Evolutionary conservation across 2,113 vertebrate genomes (phyloP), one percentile per base, ranked within the genome.

Genomic region (Anguilla japonica): DNA sequence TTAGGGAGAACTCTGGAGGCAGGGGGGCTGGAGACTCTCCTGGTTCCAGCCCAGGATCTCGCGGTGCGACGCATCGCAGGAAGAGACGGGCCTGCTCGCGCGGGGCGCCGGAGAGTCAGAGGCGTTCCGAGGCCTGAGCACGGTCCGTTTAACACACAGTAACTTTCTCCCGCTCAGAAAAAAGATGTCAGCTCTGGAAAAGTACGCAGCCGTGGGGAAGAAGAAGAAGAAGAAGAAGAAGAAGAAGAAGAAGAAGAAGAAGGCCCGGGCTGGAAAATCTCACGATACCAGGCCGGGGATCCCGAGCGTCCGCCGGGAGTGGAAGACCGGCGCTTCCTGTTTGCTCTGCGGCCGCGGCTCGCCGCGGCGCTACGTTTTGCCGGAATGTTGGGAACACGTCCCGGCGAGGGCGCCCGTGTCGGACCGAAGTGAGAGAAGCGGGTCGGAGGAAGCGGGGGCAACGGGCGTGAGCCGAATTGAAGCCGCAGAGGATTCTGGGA

Each of bases 61-160:
- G 50, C 43, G 43, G 43, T 46, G 43, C 8, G 43, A 6, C 8
- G 43, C 43, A 46, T 8, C 4, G 43, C 43, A n/a, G 43, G 8
- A 3, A 53, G 7, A 13, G 11, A 2, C 50, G 50, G 50, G 50
- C 9, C 7, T 14, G 50, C 50, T 53, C 50, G 13, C 11, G 11
- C 9, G 50, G 34, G 50, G 11, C 50, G 50, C 50, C 50, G 13
- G 50, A 53, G 50, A 53, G 50, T 53, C 13, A 11, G 9, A 53
- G 50, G 4, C 50, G 13, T 53, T 53, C 50, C 50, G 89, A 89
- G 86, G 87, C 88, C 89, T 89, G 89, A 84, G 83, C 22, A 94
- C 89, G 93, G 91, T 90, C 90, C 90, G 92, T 95, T 94, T 94
- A 93, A 89, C 90, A 87, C 91, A 89, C 89, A 87, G 86, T 88